A percentile compares a stretch with the other conserved stretches of the same genome.
Evolutionary conservation across 2,113 vertebrate genomes (phyloP).

Genomic region (Vulpes ferrilata): DNA sequence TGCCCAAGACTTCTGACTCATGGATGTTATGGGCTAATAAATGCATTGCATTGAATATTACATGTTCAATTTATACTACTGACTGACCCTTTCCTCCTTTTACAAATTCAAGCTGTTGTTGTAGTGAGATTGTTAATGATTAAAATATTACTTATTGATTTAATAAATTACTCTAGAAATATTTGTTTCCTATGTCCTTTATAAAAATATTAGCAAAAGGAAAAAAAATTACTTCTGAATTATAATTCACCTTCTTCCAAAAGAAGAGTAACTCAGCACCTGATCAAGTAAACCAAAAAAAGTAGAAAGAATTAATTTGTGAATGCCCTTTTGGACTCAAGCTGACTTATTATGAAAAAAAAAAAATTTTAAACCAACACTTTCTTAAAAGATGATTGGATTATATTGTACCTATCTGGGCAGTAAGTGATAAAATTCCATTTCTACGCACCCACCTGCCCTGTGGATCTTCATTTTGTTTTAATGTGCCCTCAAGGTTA

Average conservation of each 20-base stretch:
- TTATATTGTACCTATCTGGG: slow-evolving; percentile 71
- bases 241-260: background rate
- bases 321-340: background rate
- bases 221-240: slow-evolving; percentile 9
- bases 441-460: slow-evolving; percentile 72
- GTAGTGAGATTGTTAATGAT: background rate
- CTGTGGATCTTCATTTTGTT: slow-evolving; percentile 59
- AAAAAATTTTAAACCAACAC: background rate
- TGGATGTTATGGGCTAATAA: background rate
- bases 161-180: background rate
- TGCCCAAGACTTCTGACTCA: background rate
- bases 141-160: background rate
- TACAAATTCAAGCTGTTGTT: background rate
- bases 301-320: background rate
- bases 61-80: background rate
- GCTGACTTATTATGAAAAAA: slow-evolving; percentile 57
- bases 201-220: background rate
- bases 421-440: slow-evolving; percentile 66
- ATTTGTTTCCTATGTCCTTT: background rate
- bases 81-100: background rate
- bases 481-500: slow-evolving; percentile 60
- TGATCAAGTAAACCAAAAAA: background rate
- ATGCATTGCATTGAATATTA: no score
- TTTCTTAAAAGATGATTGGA: slow-evolving; percentile 56
- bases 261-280: background rate